These are phyloP conservation scores for Pseudococcus longispinus DNA, from an alignment of 2,888 invertebrate genomes.

Conservation along the genomic window DNA sequence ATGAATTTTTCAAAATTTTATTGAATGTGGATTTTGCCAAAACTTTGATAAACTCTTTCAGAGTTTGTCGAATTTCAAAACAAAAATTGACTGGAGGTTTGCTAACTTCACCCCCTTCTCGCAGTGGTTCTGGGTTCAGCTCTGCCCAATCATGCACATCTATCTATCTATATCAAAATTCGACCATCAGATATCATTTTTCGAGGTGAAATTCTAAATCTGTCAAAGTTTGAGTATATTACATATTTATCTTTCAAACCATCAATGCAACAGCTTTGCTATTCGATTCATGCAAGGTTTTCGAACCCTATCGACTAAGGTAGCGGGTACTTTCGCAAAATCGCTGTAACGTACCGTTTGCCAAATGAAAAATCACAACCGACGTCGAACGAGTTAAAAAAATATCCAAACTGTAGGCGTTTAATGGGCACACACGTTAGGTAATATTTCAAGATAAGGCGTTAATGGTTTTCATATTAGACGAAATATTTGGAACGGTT, in stretches of 20 bases:
- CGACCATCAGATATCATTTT: too few relatives aligned
- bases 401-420: conserved; percentile 14
- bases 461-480: conserved; percentile 34
- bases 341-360: background rate
- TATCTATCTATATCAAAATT: too few relatives aligned
- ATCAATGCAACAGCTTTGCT: background rate
- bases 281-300: background rate
- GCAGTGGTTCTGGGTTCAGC: too few relatives aligned
- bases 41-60: too few relatives aligned
- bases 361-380: conserved; percentile 12
- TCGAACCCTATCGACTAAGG: background rate
- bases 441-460: conserved; percentile 34
- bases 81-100: too few relatives aligned
- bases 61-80: too few relatives aligned
- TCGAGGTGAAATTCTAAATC: too few relatives aligned
- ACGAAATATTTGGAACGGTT: conserved; percentile 22
- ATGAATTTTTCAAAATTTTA: too few relatives aligned
- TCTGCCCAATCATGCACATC: too few relatives aligned
- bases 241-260: background rate
- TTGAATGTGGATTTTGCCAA: too few relatives aligned
- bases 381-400: conserved; percentile 1
- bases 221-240: too few relatives aligned
- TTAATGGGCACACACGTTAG: conserved; percentile 8
- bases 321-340: background rate
- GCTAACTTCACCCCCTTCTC: too few relatives aligned